These are phyloP conservation scores for Miniopterus natalensis DNA, from an alignment of 2,113 vertebrate species.

Conservation along the genomic window DNA sequence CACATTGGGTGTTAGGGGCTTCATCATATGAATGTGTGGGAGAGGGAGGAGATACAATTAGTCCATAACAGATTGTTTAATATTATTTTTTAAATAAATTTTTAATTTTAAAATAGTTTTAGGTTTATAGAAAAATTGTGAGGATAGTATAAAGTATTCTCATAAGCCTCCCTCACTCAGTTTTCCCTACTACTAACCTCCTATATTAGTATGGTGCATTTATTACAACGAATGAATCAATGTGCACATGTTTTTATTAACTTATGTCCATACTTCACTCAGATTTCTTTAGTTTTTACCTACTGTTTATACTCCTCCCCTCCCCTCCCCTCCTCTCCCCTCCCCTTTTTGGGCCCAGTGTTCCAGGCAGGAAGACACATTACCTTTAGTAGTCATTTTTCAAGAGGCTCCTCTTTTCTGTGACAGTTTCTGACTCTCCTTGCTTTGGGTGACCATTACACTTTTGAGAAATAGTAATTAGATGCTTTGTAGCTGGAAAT, in stretches of 20 bases:
- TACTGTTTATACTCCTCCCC: background rate
- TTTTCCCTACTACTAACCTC: background rate
- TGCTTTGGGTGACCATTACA: background rate
- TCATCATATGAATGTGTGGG: background rate
- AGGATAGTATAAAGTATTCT: background rate
- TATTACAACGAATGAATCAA: background rate
- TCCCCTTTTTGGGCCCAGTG: background rate
- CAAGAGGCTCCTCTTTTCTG: background rate
- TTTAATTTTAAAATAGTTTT: background rate
- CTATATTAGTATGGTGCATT: background rate
- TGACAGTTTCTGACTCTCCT: background rate
- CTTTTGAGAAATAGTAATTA: background rate
- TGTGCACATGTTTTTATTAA: background rate
- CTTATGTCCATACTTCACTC: background rate
- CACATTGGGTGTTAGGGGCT: accelerated
- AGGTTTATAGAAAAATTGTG: background rate
- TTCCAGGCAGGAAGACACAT: background rate
- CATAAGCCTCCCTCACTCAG: background rate
- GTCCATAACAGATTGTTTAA: background rate
- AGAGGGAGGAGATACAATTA: background rate
- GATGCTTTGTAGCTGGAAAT: background rate
- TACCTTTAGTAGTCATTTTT: background rate
- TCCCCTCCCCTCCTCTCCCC: accelerated
- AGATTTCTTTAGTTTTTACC: background rate
- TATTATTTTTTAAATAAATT: background rate